Percentiles rank a stretch among this genome's conserved stretches.
Conservation (phyloP, 2,888 invertebrate species). For the Agriotes lineatus region DNA sequence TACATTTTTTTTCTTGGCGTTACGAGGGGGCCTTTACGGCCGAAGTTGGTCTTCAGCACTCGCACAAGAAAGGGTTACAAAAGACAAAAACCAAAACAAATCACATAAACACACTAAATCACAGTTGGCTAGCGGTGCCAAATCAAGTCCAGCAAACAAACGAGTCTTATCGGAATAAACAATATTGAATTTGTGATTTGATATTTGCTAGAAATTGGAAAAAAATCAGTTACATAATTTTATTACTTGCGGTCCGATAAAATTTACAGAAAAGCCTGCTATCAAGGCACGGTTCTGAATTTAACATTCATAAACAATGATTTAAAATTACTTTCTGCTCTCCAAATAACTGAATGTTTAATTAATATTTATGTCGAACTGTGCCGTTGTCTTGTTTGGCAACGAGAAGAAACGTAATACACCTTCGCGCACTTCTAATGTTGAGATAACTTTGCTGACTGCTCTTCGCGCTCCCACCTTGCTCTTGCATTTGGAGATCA, state of each 20-base stretch:
- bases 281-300: not conserved
- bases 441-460: constrained; percentile 39
- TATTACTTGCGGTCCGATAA: not conserved
- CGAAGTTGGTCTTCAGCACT: too few relatives aligned
- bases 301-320: not conserved
- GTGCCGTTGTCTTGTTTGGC: constrained; percentile 31
- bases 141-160: not conserved
- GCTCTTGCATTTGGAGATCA: constrained; percentile 31
- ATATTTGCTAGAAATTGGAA: not conserved
- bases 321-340: not conserved
- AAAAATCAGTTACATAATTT: not conserved
- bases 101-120: constrained; percentile 4
- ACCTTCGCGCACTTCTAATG: constrained; percentile 34
- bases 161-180: not conserved
- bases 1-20: constrained; percentile 17
- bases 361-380: constrained; percentile 28
- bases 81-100: constrained; percentile 5
- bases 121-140: constrained; percentile 3
- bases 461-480: constrained; percentile 38
- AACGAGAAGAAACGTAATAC: constrained; percentile 31
- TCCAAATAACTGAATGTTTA: constrained; percentile 32
- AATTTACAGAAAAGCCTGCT: too few relatives aligned
- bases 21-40: too few relatives aligned
- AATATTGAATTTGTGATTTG: not conserved
- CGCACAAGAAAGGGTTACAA: too few relatives aligned